A percentile compares a stretch with the other conserved stretches of the same genome.
Evolutionary conservation across 2,113 vertebrate species (phyloP).

Genomic region (Lepisosteus osseus): DNA sequence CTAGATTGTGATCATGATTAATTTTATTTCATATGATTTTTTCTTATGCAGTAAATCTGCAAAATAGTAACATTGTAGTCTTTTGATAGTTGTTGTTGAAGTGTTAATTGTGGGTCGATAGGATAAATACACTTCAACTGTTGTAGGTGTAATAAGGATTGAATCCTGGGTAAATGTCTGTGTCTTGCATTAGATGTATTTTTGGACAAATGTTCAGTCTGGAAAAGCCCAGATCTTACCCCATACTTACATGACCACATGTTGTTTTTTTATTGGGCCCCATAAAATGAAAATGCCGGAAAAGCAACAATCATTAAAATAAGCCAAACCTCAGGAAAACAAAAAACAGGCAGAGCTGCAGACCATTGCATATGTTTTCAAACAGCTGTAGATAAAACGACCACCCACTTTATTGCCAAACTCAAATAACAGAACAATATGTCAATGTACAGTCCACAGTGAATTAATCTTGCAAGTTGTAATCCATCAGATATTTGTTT

Average conservation of each 20-base stretch:
- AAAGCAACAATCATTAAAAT: constrained; percentile 20
- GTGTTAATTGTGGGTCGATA: no score
- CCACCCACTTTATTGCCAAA: constrained; percentile 2
- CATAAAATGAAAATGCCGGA: constrained; percentile 22
- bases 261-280: constrained; percentile 7
- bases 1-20: no score
- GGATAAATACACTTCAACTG: background rate
- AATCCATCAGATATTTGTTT: no score
- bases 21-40: no score
- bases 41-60: no score
- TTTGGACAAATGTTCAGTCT: background rate
- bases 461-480: no score
- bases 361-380: background rate
- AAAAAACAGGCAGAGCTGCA: background rate
- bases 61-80: no score
- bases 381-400: constrained; percentile 1
- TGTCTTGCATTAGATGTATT: background rate
- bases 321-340: constrained; percentile 13
- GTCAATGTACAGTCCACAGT: no score
- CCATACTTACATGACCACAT: background rate
- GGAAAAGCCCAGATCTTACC: background rate
- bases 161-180: background rate
- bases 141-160: background rate
- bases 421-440: background rate
- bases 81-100: no score